A percentile compares a stretch with the other conserved stretches of the same genome.
Conservation (phyloP, 2,113 vertebrate genomes). For the Urocolius indicus region DNA sequence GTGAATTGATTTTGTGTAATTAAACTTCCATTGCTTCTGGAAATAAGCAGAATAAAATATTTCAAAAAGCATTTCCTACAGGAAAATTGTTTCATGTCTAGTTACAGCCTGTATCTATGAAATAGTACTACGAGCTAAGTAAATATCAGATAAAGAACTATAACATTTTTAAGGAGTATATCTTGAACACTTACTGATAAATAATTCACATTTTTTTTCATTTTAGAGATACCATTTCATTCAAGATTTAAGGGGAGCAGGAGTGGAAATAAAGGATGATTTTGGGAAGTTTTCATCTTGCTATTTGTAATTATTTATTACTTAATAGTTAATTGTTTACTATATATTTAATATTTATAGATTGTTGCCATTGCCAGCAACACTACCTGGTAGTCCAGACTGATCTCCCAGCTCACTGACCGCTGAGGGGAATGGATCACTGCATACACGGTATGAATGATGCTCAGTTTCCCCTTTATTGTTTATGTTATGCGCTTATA, state of each 20-base stretch:
- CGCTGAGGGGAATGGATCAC: too few relatives aligned
- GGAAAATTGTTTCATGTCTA: neutral
- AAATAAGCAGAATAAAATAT: neutral
- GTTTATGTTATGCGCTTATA: too few relatives aligned
- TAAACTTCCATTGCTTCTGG: constrained; percentile 20
- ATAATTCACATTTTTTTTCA: neutral
- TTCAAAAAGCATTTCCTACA: neutral
- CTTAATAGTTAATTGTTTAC: neutral
- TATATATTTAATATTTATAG: neutral
- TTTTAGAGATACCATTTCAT: neutral
- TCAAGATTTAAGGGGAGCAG: neutral
- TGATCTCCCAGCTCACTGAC: too few relatives aligned
- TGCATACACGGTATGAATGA: too few relatives aligned
- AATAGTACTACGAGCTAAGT: neutral
- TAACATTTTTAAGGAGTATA: neutral
- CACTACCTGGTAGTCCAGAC: too few relatives aligned
- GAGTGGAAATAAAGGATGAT: neutral
- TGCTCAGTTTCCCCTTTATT: too few relatives aligned
- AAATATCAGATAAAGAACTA: neutral
- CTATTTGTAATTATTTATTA: neutral
- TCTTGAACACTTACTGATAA: neutral
- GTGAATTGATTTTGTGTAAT: neutral
- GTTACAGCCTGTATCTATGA: neutral
- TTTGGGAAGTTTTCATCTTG: neutral
- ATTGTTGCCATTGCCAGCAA: too few relatives aligned